Base-by-base conservation (phyloP, 1,140 invertebrate species). In the Gonatopus flavifemur region DNA sequence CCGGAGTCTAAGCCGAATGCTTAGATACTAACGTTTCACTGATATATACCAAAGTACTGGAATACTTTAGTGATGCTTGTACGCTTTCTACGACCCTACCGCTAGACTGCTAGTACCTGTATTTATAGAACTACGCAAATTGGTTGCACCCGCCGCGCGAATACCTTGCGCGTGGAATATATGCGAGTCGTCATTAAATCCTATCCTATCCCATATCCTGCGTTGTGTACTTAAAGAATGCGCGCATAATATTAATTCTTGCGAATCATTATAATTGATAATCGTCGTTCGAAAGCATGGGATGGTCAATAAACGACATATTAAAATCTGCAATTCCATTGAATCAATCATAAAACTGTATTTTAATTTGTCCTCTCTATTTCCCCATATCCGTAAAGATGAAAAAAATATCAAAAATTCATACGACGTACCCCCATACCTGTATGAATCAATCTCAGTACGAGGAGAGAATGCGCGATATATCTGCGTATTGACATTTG, bases 21-120 rank as follows among this genome's bases (percentile, higher is more conserved):
- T 60, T 68, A 66, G 64, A 53, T n/a, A n/a, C n/a, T n/a, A 63
- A 67, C 59, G 55, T 64, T 62, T 65, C 54, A 60, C 41, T 50
- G 55, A 50, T 52, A 55, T 39, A 31, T 55, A 40, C 31, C 41
- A n/a, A n/a, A n/a, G n/a, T n/a, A n/a, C n/a, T n/a, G n/a, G n/a
- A n/a, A n/a, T n/a, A n/a, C n/a, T n/a, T n/a, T n/a, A n/a, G n/a
- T n/a, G n/a, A n/a, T n/a, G n/a, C 44, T 21, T 44, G 48, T 37
- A 45, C 32, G 18, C 24, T n/a, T n/a, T n/a, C n/a, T n/a, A n/a
- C n/a, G n/a, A n/a, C n/a, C 49, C 36, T 16, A 28, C 33, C 49
- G 24, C 22, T 46, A 12, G 19, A 25, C 36, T n/a, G 40, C 36
- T 46, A 45, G 58, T 60, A 55, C 58, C 47, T 44, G 57, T 56